Evolutionary conservation across 2,113 vertebrate genomes (phyloP).

Genomic region (Uria lomvia): DNA sequence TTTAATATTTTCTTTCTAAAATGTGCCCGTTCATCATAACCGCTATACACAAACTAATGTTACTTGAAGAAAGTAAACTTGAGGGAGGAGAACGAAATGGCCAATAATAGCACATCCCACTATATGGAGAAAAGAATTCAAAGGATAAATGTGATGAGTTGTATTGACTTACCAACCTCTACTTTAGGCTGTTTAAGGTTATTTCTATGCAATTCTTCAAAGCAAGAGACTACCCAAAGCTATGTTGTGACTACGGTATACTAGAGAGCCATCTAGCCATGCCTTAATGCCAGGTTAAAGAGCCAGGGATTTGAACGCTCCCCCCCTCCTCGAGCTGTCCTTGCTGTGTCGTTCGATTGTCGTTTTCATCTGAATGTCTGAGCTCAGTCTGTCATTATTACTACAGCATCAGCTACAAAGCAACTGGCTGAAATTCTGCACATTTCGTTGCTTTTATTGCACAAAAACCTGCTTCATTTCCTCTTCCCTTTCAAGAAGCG

Average conservation of each 20-base stretch:
- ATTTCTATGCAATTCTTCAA: slow-evolving; percentile 73
- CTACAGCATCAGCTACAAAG: slow-evolving; percentile 30
- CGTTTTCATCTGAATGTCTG: slow-evolving; percentile 55
- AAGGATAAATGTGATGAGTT: slow-evolving; percentile 47
- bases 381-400: slow-evolving; percentile 24
- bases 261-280: slow-evolving; percentile 69
- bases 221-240: slow-evolving; percentile 78
- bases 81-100: slow-evolving; percentile 66
- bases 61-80: slow-evolving; percentile 57
- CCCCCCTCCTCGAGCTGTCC: background rate
- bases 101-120: slow-evolving; percentile 22
- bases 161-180: slow-evolving; percentile 67
- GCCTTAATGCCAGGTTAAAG: slow-evolving; percentile 60
- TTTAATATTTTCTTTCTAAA: slow-evolving; percentile 75
- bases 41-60: slow-evolving; percentile 69
- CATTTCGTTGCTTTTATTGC: slow-evolving; percentile 55
- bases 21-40: slow-evolving; percentile 71
- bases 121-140: slow-evolving; percentile 24
- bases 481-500: slow-evolving; percentile 60
- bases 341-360: slow-evolving; percentile 58
- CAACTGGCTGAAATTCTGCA: slow-evolving; percentile 34
- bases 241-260: slow-evolving; percentile 68
- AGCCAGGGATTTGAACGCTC: slow-evolving; percentile 25
- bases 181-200: slow-evolving; percentile 69
- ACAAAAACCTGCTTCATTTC: slow-evolving; percentile 40